Evolutionary conservation across 2,888 invertebrate genomes (phyloP), one percentile per base, ranked within the genome.

Genomic region (Linnaemya vulpina): DNA sequence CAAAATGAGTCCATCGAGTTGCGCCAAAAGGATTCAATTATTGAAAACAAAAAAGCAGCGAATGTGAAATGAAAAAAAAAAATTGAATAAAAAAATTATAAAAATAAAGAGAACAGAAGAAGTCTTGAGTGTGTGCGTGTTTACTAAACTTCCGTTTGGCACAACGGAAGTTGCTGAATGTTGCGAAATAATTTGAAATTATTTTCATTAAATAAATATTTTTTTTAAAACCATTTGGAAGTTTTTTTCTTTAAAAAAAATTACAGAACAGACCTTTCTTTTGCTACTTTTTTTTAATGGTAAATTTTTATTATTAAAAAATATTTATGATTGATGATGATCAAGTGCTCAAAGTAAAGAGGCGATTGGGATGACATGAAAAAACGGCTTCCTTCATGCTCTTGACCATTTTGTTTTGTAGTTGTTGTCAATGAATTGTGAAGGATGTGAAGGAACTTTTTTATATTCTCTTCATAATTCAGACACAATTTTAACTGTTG

Each of bases 21-120:
- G 89, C 88, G 46, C 62, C 25, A 0, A 53, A 62, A 89, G 88
- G 87, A 90, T 89, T 89, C 89, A 90, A 90, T 89, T 89, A 89
- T 88, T 83, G 87, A 84, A 46, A 68, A 13, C 2, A 17, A 65
- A n/a, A 53, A 51, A 46, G 22, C 30, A 35, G 35, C 15, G 58
- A 49, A 38, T n/a, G 20, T 25, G 38, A 77, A n/a, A n/a, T n/a
- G n/a, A n/a, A n/a, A n/a, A n/a, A n/a, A n/a, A n/a, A n/a, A n/a
- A n/a, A n/a, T n/a, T n/a, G n/a, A n/a, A n/a, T n/a, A n/a, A 7
- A 43, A 65, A 30, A 63, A 22, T 0, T 8, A 30, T 5, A 30
- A 11, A 38, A 68, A 40, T 43, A 46, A 62, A 35, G 20, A 40
- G 1, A 1, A 22, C n/a, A 38, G 10, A 20, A 10, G 17, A 15